Evolutionary conservation across 23 tunicate species (phyloP).

Genomic region (Aplidium turbinatum): DNA sequence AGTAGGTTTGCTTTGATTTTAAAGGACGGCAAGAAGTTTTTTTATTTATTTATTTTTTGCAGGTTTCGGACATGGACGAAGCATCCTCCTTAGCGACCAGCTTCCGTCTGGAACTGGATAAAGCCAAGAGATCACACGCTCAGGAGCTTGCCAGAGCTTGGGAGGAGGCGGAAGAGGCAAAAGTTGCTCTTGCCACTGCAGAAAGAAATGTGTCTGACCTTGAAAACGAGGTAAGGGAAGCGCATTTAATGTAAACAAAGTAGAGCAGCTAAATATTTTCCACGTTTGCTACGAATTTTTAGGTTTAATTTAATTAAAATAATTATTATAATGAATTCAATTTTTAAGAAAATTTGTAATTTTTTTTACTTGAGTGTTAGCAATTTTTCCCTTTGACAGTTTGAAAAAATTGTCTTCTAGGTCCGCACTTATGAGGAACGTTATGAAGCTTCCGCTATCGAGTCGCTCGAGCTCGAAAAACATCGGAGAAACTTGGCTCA

Average conservation of each 20-base stretch:
- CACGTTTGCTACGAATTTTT: too few relatives aligned
- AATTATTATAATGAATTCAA: too few relatives aligned
- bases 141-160: slow-evolving; percentile 21
- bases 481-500: slow-evolving; percentile 35
- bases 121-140: slow-evolving; percentile 40
- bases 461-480: slow-evolving; percentile 48
- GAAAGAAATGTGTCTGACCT: slow-evolving; percentile 23
- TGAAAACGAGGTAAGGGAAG: slow-evolving; percentile 53
- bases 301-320: too few relatives aligned
- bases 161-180: slow-evolving; percentile 32
- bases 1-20: too few relatives aligned
- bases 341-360: too few relatives aligned
- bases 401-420: too few relatives aligned
- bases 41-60: too few relatives aligned
- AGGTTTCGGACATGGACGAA: slow-evolving; percentile 57
- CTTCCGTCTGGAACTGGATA: slow-evolving; percentile 47
- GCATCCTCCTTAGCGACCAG: slow-evolving; percentile 39
- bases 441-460: slow-evolving; percentile 45
- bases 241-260: too few relatives aligned
- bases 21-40: too few relatives aligned
- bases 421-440: slow-evolving; percentile 28
- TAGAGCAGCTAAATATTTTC: too few relatives aligned
- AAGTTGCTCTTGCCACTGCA: slow-evolving; percentile 23
- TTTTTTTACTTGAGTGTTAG: too few relatives aligned
- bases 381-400: too few relatives aligned